phyloP scores from a whole-genome alignment of 92 coral and sea anemone genomes.

The Phenganax marumi region DNA sequence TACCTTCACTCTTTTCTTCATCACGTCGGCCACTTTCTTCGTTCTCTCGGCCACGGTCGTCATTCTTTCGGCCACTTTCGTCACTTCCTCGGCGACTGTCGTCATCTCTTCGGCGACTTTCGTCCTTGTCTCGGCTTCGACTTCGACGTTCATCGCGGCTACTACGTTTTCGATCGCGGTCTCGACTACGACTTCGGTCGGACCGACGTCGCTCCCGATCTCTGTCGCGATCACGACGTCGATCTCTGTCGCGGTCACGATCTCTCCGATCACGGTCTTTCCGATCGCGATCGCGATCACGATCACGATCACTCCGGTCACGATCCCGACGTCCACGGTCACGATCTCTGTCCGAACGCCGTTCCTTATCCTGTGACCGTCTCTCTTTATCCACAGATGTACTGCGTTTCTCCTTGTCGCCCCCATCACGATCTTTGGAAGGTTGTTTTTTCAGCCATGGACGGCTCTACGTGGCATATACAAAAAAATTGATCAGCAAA shows the following conservation, averaged over 20 bases:
- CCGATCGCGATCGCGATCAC: not conserved
- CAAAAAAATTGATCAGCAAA: not conserved
- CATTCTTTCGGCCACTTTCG: slow-evolving; percentile 60
- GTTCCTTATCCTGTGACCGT: slow-evolving; percentile 39
- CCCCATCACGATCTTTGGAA: slow-evolving; percentile 23
- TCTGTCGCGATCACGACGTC: slow-evolving; percentile 45
- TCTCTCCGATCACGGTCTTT: slow-evolving; percentile 2
- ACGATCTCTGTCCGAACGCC: slow-evolving; percentile 10
- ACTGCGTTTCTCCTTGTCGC: slow-evolving; percentile 16
- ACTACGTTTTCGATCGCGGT: slow-evolving; percentile 49
- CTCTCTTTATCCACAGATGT: slow-evolving; percentile 16
- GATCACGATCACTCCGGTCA: not conserved
- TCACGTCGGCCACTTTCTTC: slow-evolving; percentile 59
- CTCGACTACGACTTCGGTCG: slow-evolving; percentile 33
- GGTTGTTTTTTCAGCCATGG: slow-evolving; percentile 47
- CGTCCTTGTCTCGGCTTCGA: slow-evolving; percentile 55
- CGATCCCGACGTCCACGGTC: not conserved
- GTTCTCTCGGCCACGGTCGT: slow-evolving; percentile 57
- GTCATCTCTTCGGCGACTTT: slow-evolving; percentile 47
- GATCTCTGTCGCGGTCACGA: slow-evolving; percentile 28
- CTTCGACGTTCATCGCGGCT: slow-evolving; percentile 62
- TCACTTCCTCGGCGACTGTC: slow-evolving; percentile 51
- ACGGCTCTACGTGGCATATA: slow-evolving; percentile 38
- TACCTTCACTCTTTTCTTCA: slow-evolving; percentile 35
- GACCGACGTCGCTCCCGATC: slow-evolving; percentile 31